phyloP scores from a whole-genome alignment of 2,113 vertebrate genomes.

The Oxygymnocypris stewartii region DNA sequence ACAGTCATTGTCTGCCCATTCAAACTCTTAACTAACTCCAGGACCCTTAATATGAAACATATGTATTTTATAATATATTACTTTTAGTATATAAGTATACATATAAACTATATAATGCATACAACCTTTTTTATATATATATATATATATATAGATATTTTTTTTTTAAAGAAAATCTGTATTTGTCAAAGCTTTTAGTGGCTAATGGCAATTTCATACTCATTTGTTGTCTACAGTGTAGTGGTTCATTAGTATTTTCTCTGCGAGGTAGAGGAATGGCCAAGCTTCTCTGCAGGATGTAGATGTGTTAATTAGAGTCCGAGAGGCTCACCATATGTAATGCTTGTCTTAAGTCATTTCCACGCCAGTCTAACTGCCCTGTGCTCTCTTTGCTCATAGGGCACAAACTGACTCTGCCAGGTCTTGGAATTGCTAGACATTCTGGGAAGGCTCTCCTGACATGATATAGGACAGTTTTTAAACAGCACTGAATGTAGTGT shows the following conservation, averaged over 20 bases:
- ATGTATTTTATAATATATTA: background rate
- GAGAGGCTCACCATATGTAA: conserved; percentile 27
- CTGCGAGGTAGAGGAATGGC: background rate
- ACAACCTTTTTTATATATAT: no score
- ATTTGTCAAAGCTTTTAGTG: background rate
- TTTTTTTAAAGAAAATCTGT: background rate
- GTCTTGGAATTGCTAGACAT: background rate
- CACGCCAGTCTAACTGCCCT: background rate
- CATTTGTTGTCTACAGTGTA: conserved; percentile 24
- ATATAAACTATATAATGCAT: background rate
- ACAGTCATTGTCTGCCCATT: background rate
- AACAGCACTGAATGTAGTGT: background rate
- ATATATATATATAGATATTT: background rate
- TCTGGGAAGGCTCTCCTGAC: background rate
- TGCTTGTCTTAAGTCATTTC: conserved; percentile 34
- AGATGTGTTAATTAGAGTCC: conserved; percentile 39
- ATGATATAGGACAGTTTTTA: background rate
- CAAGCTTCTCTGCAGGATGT: conserved; percentile 43
- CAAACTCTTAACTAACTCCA: background rate
- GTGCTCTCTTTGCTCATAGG: background rate
- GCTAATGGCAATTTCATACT: background rate
- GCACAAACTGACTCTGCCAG: background rate
- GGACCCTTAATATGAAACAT: background rate
- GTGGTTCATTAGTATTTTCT: conserved; percentile 14
- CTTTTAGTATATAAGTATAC: background rate